A percentile compares a stretch with the other conserved stretches of the same genome.
Evolutionary conservation across 2,113 vertebrate species (phyloP).

Genomic region (Ophiodon elongatus): DNA sequence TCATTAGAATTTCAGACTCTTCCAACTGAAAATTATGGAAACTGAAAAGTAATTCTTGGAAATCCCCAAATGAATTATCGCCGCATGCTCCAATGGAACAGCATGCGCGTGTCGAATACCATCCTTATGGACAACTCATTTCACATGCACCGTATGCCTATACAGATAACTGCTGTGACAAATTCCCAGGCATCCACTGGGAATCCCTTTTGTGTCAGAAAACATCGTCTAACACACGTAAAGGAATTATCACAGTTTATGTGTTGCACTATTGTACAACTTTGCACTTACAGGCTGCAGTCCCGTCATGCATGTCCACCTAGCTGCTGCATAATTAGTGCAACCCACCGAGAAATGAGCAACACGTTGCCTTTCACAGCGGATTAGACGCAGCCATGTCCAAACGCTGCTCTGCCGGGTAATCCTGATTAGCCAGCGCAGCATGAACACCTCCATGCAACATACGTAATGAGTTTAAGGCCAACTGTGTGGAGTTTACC

Average conservation of each 20-base stretch:
- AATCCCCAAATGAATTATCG: constrained; percentile 61
- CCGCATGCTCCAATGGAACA: constrained; percentile 30
- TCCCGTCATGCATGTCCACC: constrained; percentile 40
- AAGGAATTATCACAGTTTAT: constrained; percentile 11
- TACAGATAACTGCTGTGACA: constrained; percentile 19
- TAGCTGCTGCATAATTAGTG: constrained; percentile 54
- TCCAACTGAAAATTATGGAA: constrained; percentile 58
- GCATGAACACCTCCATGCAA: constrained; percentile 66
- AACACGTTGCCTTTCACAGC: constrained; percentile 69
- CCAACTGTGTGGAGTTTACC: constrained; percentile 37
- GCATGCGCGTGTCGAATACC: constrained; percentile 27
- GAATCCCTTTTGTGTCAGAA: constrained; percentile 12
- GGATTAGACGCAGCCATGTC: constrained; percentile 69
- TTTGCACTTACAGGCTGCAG: not conserved
- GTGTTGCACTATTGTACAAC: constrained; percentile 1
- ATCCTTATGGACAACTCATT: constrained; percentile 34
- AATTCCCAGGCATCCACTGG: not conserved
- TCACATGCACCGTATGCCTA: not conserved
- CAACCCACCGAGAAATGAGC: constrained; percentile 56
- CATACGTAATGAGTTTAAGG: constrained; percentile 58
- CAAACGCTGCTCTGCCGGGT: constrained; percentile 58
- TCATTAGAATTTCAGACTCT: constrained; percentile 63
- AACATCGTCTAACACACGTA: constrained; percentile 1
- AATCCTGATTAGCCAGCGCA: constrained; percentile 75
- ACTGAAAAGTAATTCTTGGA: constrained; percentile 62